Evolutionary conservation across 2,797 vertebrate genomes (phyloP), one percentile per base, ranked within the genome.

Genomic region (Semaprochilodus insignis): DNA sequence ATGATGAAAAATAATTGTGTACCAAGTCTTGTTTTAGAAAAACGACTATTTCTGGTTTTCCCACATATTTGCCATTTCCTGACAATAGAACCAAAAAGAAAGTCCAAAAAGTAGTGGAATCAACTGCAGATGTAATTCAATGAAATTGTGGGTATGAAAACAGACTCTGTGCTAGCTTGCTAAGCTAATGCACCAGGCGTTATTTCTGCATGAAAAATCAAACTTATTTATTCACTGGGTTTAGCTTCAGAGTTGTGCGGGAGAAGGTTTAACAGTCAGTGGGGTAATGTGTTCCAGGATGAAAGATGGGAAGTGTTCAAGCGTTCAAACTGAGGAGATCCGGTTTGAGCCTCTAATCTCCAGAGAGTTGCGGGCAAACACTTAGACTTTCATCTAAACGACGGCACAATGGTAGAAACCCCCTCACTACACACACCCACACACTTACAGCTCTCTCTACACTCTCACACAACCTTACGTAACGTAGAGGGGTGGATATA

Each of bases 331-430:
- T 25, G 59, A 48, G 25, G 40, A 48, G 16, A 17, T 76, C 69
- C 77, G 55, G 75, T 52, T 66, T 75, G 72, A 52, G n/a, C 51
- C 60, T 6, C n/a, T 75, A 80, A 82, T 82, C 34, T n/a, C n/a
- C 54, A 17, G 67, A 79, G 62, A 54, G 60, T 81, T 51, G 66
- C 52, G 15, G 40, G n/a, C 74, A 82, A 80, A 86, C 60, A 60
- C 65, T 78, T 65, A 55, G 48, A 55, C 66, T 79, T 80, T 60
- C 66, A 67, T 83, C 76, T 66, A 71, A 77, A 80, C 8, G 44
- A 65, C 73, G 70, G 71, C 69, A 78, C 82, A 80, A 78, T 78
- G 75, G 51, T 34, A 25, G 31, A 52, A 44, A 80, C 60, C 69
- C 52, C 60, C 8, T 31, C 36, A 74, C 8, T 34, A 70, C 70